Conservation (phyloP, 2,888 invertebrate genomes). For the Ceriagrion tenellum region DNA sequence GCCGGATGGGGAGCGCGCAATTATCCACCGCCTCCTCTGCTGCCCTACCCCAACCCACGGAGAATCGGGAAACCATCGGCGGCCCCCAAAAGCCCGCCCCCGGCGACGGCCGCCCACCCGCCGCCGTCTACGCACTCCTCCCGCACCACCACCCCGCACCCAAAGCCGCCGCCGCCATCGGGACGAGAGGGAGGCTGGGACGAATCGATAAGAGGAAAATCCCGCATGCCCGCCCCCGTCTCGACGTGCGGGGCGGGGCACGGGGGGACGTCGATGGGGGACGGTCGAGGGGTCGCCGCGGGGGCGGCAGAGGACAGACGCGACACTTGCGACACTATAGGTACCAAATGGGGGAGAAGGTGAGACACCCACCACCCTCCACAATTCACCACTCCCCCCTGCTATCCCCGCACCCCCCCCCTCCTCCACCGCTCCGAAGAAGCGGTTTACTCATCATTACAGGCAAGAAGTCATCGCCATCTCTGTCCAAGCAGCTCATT, state of each 20-base stretch:
- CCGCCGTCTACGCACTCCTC: neutral
- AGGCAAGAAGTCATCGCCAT: too few relatives aligned
- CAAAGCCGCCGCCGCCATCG: neutral
- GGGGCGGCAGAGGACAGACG: slow-evolving; percentile 14
- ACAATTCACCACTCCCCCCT: too few relatives aligned
- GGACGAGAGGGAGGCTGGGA: neutral
- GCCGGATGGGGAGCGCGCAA: neutral
- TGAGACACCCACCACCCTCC: too few relatives aligned
- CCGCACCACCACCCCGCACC: neutral
- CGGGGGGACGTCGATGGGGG: neutral
- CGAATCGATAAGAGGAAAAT: slow-evolving; percentile 59
- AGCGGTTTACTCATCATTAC: neutral
- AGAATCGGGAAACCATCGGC: slow-evolving; percentile 45
- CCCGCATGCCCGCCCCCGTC: slow-evolving; percentile 44
- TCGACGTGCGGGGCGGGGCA: slow-evolving; percentile 12
- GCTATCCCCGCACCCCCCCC: too few relatives aligned
- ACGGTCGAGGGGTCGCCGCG: slow-evolving; percentile 69
- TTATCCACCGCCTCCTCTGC: neutral
- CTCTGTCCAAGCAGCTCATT: neutral
- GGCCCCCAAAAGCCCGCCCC: neutral
- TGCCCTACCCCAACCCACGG: slow-evolving; percentile 59
- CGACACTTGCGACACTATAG: slow-evolving; percentile 54
- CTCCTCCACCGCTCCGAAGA: neutral
- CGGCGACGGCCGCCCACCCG: slow-evolving; percentile 32
- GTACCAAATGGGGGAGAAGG: neutral